Evolutionary conservation across 2,888 invertebrate genomes (phyloP), one percentile per base, ranked within the genome.

Genomic region (Isotomurus palustris): DNA sequence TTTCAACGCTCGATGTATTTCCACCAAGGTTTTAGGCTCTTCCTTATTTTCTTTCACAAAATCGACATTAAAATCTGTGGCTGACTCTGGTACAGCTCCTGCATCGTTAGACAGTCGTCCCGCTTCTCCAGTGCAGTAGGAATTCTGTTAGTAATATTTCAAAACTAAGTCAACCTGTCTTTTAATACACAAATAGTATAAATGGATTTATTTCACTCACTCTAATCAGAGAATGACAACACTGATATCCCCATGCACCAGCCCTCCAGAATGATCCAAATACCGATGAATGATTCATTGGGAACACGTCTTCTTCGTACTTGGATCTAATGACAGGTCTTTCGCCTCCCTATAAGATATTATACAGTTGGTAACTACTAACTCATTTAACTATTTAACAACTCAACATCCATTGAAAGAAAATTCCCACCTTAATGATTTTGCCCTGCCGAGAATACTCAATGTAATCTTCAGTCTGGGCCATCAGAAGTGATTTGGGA

Each of bases 201-300:
- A 48, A 5, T 48, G n/a, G 22, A 36, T 36, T 50, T 19, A 50
- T 14, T 50, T 35, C 29, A 19, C 56, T 32, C 60, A 68, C 68
- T 50, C 52, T 44, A 8, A 97, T 83, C 63, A 87, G 86, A 0
- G 92, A 91, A 74, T 93, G 87, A 76, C 99, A 99, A 73, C 99
- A 99, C 73, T 88, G 87, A 77, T 86, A 99, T 0, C 97, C 99
- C 99, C 99, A 99, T 60, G 83, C 81, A 0, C 93, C 94, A 50
- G 85, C 84, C 69, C 82, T 82, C 96, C 97, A 99, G 75, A 81
- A 95, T 0, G 96, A 96, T 3, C 99, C 99, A 90, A 91, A 99
- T 5, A 97, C 88, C 1, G 87, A 83, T 0, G 87, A 89, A 76
- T 99, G 99, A 76, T 99, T 99, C 74, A 91, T 91, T 6, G 87